These are phyloP conservation scores for Meiosimyza platycephala DNA, from an alignment of 2,888 invertebrate species.

Conservation along the genomic window DNA sequence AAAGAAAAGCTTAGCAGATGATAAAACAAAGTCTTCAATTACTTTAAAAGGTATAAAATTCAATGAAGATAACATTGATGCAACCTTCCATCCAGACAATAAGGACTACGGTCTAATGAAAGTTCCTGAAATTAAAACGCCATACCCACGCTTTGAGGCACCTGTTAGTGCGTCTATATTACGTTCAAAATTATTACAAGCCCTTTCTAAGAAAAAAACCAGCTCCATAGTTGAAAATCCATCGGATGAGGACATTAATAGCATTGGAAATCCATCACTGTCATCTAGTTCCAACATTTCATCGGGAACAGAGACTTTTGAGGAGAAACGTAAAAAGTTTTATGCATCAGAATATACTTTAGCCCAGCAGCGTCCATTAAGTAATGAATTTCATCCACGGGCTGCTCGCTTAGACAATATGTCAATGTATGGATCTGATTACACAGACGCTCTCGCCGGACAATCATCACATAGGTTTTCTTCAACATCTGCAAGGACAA, in stretches of 20 bases:
- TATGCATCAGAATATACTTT: slow-evolving; percentile 33
- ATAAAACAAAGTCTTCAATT: no score
- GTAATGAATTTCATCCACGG: slow-evolving; percentile 9
- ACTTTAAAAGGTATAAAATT: slow-evolving; percentile 23
- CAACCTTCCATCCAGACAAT: slow-evolving; percentile 40
- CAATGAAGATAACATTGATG: slow-evolving; percentile 43
- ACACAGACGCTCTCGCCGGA: no score
- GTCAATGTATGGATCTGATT: no score
- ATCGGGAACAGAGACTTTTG: slow-evolving; percentile 18
- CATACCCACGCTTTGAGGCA: slow-evolving; percentile 37
- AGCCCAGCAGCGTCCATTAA: slow-evolving; percentile 28
- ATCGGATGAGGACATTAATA: no score
- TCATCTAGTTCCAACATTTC: no score
- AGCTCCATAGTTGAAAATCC: no score
- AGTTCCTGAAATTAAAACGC: slow-evolving; percentile 44
- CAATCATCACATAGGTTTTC: no score
- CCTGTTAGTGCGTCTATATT: slow-evolving; percentile 36
- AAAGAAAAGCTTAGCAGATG: no score
- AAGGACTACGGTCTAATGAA: slow-evolving; percentile 45
- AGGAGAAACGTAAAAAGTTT: slow-evolving; percentile 32
- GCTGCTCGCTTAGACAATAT: not conserved
- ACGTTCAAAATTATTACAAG: not conserved
- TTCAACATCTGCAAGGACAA: no score
- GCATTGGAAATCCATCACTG: no score
- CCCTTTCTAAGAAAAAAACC: no score